Percentiles rank a stretch among this genome's conserved stretches.
phyloP scores from a whole-genome alignment of 2,888 invertebrate genomes.

The Lochmaea capreae region DNA sequence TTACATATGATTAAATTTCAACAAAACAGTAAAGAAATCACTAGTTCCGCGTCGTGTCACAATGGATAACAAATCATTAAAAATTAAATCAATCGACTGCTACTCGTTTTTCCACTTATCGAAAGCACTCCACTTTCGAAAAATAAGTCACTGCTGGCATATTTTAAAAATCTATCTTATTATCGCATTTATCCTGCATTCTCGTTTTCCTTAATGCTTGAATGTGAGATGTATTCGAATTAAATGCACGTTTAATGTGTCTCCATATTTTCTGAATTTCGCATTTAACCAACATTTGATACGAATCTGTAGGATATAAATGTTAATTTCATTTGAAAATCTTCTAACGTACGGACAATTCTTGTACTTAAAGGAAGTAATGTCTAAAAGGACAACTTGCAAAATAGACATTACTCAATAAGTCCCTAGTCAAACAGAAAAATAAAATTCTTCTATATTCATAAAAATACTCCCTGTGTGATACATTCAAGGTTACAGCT shows the following conservation, averaged over 20 bases:
- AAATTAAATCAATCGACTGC: neutral
- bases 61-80: neutral
- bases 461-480: too few relatives aligned
- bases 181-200: neutral
- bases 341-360: neutral
- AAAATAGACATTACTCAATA: too few relatives aligned
- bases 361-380: too few relatives aligned
- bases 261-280: neutral
- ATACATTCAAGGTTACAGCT: too few relatives aligned
- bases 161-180: neutral
- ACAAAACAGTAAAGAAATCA: too few relatives aligned
- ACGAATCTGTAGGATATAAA: too few relatives aligned
- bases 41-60: too few relatives aligned
- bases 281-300: too few relatives aligned
- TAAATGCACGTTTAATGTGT: neutral
- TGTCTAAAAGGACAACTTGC: too few relatives aligned
- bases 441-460: too few relatives aligned
- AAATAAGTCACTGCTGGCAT: neutral
- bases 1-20: too few relatives aligned
- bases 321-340: neutral
- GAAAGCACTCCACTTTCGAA: neutral
- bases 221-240: neutral
- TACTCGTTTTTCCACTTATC: neutral
- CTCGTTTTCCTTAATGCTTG: neutral
- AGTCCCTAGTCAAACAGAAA: too few relatives aligned